Evolutionary conservation across 2,797 vertebrate genomes (phyloP), one percentile per base, ranked within the genome.

Genomic region (Myiotriccus ornatus): DNA sequence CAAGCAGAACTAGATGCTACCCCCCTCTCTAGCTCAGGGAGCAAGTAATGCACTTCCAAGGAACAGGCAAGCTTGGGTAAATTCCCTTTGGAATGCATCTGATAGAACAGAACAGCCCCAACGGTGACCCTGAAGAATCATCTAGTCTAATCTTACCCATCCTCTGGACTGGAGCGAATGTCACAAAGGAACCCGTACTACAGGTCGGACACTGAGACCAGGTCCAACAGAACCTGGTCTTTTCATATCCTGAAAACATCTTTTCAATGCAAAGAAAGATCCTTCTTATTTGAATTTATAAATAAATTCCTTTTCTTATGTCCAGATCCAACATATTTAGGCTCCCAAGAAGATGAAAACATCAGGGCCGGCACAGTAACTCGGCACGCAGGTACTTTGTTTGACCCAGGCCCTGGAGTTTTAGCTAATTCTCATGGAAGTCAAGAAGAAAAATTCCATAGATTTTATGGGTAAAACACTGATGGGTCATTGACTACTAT

Each of bases 1-100:
- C 47, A 68, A 39, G 18, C 0, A 65, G 43, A 65, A 17, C 13
- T 5, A 1, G 6, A 56, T 19, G 37, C 17, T 46, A 7, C 9
- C 43, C 9, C 43, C 63, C 17, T 23, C 4, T 9, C 1, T 5
- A 84, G 64, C 6, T 44, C 63, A 57, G 23, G 41, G 35, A 76
- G 50, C 30, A 81, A 78, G 7, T 4, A 80, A 37, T 8, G 15
- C 10, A 41, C n/a, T 70, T 52, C 47, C 59, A 68, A 69, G 25
- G 23, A 92, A 75, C 32, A 34, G 15, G 25, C 5, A 63, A 75
- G 1, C 25, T 64, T 7, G 4, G 7, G 11, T 14, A 59, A 80
- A 75, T 15, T 77, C 39, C 41, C 43, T 32, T 6, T 24, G 64
- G 21, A 74, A 64, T 56, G 70, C 32, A 41, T 30, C 56, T 63